Percentiles rank a stretch among this genome's conserved stretches.
Conservation (phyloP, 2,113 vertebrate genomes). For the Phyllostomus discolor region DNA sequence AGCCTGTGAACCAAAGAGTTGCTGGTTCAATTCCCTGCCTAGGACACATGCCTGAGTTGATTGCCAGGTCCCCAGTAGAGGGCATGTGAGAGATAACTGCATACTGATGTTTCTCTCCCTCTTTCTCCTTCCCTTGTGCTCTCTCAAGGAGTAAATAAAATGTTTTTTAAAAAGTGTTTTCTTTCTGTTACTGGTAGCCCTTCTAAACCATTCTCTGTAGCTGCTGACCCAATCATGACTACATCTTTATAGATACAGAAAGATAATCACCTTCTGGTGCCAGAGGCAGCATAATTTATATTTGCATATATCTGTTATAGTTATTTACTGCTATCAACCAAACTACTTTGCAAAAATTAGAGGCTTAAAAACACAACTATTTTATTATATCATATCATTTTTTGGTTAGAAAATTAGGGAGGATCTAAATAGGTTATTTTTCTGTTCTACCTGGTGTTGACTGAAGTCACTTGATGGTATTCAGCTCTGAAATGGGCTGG, state of each 20-base stretch:
- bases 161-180: not conserved
- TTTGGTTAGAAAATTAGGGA: not conserved
- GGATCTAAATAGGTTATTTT: not conserved
- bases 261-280: not conserved
- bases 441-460: not conserved
- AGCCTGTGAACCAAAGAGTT: no score
- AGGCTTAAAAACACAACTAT: not conserved
- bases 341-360: not conserved
- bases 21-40: no score
- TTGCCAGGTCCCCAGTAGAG: no score
- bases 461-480: not conserved
- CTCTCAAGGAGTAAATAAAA: no score
- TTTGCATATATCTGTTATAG: not conserved
- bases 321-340: not conserved
- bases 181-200: not conserved
- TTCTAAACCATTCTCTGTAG: not conserved
- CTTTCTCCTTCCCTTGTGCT: no score
- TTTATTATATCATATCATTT: not conserved
- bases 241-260: not conserved
- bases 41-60: no score
- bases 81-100: no score
- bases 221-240: not conserved
- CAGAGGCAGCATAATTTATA: not conserved
- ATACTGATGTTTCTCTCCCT: no score
- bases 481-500: not conserved